Evolutionary conservation across 2,888 invertebrate genomes (phyloP).

Genomic region (Cloeon dipterum): DNA sequence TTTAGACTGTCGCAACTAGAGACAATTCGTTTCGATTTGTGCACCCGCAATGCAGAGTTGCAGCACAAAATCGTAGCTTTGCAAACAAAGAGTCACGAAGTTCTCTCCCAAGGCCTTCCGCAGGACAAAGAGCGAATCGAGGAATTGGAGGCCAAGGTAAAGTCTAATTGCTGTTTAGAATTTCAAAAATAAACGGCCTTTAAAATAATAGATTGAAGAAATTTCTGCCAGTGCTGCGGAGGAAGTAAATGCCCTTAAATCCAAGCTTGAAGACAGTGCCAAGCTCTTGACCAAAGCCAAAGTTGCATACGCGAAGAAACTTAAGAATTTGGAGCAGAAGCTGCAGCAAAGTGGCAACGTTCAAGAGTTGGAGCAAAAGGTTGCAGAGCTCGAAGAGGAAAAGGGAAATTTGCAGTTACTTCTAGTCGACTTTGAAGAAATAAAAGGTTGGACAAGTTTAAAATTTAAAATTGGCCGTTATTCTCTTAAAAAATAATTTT

Average conservation of each 20-base stretch:
- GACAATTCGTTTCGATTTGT: slow-evolving; percentile 13
- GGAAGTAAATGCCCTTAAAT: slow-evolving; percentile 29
- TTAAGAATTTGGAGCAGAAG: slow-evolving; percentile 32
- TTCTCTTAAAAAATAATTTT: too few species aligned
- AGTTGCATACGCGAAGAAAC: slow-evolving; percentile 42
- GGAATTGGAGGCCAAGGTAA: too few species aligned
- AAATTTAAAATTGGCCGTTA: too few species aligned
- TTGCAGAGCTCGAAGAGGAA: slow-evolving; percentile 72
- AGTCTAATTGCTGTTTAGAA: too few species aligned
- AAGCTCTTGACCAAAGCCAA: slow-evolving; percentile 55
- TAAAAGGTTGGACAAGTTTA: slow-evolving; percentile 24
- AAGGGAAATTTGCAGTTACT: slow-evolving; percentile 75
- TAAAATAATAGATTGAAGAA: too few species aligned
- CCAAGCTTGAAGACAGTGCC: slow-evolving; percentile 49
- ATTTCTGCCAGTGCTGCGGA: too few species aligned
- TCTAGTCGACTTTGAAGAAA: slow-evolving; percentile 56
- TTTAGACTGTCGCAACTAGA: slow-evolving; percentile 9
- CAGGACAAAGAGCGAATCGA: not conserved
- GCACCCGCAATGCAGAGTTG: slow-evolving; percentile 13
- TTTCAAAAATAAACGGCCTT: too few species aligned
- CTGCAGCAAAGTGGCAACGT: slow-evolving; percentile 1
- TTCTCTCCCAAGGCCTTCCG: not conserved
- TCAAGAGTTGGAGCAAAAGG: slow-evolving; percentile 47
- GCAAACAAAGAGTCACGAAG: slow-evolving; percentile 18
- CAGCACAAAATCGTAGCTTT: slow-evolving; percentile 14